Percentiles rank a stretch among this genome's conserved stretches.
Conservation (phyloP, 2,888 invertebrate genomes). For the Macrosoma leucophasiata region DNA sequence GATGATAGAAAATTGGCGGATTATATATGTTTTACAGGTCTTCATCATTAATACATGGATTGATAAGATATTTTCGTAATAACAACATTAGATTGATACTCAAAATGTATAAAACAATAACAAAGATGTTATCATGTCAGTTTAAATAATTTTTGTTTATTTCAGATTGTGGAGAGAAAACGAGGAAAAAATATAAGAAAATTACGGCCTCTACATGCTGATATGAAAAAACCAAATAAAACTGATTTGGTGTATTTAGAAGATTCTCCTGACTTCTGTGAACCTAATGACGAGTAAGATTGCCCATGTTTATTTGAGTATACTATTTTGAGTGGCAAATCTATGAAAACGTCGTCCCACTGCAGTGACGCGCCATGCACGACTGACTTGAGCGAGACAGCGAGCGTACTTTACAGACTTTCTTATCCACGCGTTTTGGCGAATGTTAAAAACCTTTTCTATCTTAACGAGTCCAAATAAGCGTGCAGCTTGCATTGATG, state of each 20-base stretch:
- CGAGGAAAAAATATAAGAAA: slow-evolving; percentile 80
- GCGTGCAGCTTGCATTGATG: too few species aligned
- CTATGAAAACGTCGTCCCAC: too few species aligned
- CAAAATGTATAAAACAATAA: not conserved
- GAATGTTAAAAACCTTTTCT: too few species aligned
- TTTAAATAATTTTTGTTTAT: slow-evolving; percentile 7
- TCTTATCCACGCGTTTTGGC: too few species aligned
- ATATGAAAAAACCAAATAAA: slow-evolving; percentile 90
- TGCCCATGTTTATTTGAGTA: slow-evolving; percentile 22
- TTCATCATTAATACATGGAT: not conserved
- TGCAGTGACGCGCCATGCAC: too few species aligned
- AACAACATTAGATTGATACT: not conserved
- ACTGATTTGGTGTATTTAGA: slow-evolving; percentile 93
- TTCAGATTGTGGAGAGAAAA: slow-evolving; percentile 78
- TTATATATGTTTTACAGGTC: slow-evolving; percentile 1
- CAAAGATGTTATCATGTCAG: not conserved
- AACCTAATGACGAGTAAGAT: slow-evolving; percentile 88
- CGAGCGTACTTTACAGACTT: too few species aligned
- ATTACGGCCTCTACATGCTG: slow-evolving; percentile 82
- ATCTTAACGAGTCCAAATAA: too few species aligned
- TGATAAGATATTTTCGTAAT: not conserved
- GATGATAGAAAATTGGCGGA: too few species aligned
- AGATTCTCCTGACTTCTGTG: slow-evolving; percentile 94
- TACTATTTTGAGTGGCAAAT: not conserved
- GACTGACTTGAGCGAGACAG: too few species aligned